Conservation (phyloP, 2,797 vertebrate genomes). For the Galagoides demidoff region DNA sequence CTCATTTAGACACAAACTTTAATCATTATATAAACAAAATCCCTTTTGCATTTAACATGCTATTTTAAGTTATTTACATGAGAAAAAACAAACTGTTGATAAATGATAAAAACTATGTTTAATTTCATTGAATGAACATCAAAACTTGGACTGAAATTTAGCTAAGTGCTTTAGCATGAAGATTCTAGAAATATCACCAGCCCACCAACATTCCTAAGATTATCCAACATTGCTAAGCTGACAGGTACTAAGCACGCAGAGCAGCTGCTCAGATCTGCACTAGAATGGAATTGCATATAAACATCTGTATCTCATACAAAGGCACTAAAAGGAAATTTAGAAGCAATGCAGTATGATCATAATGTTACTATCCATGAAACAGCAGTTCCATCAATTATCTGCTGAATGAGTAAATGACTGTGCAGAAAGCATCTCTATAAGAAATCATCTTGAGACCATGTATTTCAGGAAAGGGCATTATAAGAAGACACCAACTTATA, state of each 20-base stretch:
- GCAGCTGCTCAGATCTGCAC: neutral
- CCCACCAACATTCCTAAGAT: neutral
- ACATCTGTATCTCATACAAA: neutral
- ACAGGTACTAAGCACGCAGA: neutral
- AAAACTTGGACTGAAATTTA: constrained; percentile 18
- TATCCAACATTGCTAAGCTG: neutral
- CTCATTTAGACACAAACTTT: neutral
- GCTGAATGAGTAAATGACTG: neutral
- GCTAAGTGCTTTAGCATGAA: constrained; percentile 6
- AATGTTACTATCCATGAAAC: neutral
- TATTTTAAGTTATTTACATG: constrained; percentile 19
- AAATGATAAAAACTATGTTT: neutral
- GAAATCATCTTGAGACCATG: constrained; percentile 23
- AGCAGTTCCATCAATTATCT: neutral
- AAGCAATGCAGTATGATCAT: neutral
- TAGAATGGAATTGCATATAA: neutral
- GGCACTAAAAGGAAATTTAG: neutral
- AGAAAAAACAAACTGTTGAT: neutral
- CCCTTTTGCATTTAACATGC: neutral
- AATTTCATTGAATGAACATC: neutral
- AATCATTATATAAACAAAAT: neutral
- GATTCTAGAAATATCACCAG: neutral
- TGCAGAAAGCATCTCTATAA: neutral
- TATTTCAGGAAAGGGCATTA: neutral
- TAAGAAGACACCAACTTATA: neutral